Evolutionary conservation across 2,113 vertebrate genomes (phyloP).

Genomic region (Myrmecobius fasciatus): DNA sequence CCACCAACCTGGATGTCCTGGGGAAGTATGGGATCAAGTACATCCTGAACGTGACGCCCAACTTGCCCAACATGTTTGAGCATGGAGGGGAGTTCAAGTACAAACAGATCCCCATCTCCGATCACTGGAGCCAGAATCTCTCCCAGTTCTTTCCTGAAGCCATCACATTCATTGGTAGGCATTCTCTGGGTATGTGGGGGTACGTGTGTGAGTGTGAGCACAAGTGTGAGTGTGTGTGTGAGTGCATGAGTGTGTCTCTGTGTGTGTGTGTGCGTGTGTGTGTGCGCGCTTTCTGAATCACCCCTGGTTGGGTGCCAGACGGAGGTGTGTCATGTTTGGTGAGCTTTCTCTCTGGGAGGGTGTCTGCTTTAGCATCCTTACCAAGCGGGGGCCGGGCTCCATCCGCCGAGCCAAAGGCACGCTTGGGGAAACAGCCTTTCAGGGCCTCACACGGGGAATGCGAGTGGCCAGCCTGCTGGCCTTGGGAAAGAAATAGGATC

Average conservation of each 20-base stretch:
- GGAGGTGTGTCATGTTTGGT: not conserved
- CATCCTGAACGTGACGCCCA: conserved; percentile 99
- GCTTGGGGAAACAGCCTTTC: not conserved
- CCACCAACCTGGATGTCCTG: conserved; percentile 95
- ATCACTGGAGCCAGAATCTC: conserved; percentile 99
- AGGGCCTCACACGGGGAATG: too few relatives aligned
- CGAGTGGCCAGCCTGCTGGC: not conserved
- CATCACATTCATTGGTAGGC: conserved; percentile 99
- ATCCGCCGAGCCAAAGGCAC: not conserved
- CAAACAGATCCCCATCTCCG: conserved; percentile 99
- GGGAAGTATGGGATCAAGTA: conserved; percentile 99
- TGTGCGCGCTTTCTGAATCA: too few relatives aligned
- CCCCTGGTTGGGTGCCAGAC: not conserved
- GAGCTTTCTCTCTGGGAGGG: too few relatives aligned
- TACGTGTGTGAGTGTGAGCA: conserved; percentile 47
- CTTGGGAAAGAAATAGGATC: not conserved
- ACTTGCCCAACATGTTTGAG: conserved; percentile 99
- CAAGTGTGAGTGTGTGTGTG: conserved; percentile 42
- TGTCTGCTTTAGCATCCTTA: too few relatives aligned
- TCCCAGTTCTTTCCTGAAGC: conserved; percentile 99
- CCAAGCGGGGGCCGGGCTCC: too few relatives aligned
- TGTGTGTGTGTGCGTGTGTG: not conserved
- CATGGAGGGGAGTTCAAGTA: conserved; percentile 98
- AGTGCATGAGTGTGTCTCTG: conserved; percentile 35
- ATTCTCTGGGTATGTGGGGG: conserved; percentile 32